Evolutionary conservation across 2,797 vertebrate species (phyloP).

Genomic region (Halcyon leucocephala): DNA sequence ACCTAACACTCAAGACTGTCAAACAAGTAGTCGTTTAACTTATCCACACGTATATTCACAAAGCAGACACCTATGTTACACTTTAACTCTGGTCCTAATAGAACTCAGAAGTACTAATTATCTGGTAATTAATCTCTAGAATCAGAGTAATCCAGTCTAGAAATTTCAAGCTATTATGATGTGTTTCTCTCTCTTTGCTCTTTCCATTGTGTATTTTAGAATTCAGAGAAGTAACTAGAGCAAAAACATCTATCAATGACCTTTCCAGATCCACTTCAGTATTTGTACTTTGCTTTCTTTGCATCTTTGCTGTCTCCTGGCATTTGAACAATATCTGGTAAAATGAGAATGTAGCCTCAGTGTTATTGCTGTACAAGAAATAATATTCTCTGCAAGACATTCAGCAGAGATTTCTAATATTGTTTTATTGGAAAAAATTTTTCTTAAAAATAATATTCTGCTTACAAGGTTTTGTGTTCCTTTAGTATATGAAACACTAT

Average conservation of each 20-base stretch:
- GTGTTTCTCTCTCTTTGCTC: not conserved
- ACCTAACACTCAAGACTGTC: not conserved
- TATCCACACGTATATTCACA: not conserved
- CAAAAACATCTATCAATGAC: not conserved
- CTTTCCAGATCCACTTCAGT: not conserved
- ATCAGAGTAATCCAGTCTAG: not conserved
- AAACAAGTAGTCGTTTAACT: not conserved
- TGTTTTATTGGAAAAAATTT: not conserved
- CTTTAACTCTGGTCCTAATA: not conserved
- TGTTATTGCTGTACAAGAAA: not conserved
- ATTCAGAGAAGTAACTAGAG: not conserved
- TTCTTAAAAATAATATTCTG: not conserved
- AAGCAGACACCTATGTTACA: not conserved
- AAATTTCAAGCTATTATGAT: not conserved
- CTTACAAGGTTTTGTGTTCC: not conserved
- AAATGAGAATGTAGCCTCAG: not conserved
- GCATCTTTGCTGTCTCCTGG: not conserved
- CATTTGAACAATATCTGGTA: constrained; percentile 29
- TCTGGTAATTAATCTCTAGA: not conserved
- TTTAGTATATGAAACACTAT: not conserved
- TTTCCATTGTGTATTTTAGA: not conserved
- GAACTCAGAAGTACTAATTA: not conserved
- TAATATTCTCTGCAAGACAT: constrained; percentile 1
- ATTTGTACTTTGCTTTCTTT: not conserved
- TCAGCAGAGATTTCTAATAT: constrained; percentile 24